Percentiles rank a stretch among this genome's conserved stretches.
These are phyloP conservation scores for Ommatoiulus sabulosus DNA, from an alignment of 2,888 invertebrate species.

Conservation along the genomic window DNA sequence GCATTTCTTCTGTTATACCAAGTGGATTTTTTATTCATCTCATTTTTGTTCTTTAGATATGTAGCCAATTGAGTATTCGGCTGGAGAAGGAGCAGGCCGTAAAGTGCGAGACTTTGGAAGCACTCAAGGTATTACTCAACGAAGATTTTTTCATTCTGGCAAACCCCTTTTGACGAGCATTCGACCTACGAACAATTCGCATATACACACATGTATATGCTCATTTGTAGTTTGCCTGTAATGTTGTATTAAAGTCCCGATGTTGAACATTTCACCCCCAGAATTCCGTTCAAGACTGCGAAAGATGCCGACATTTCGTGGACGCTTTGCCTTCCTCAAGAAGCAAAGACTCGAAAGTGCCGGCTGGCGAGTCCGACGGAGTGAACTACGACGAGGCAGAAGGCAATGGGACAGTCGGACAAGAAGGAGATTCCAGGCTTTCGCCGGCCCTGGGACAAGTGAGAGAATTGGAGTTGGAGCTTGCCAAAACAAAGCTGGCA, in stretches of 20 bases:
- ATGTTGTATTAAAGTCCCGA: too few relatives aligned
- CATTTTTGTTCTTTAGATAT: slow-evolving; percentile 66
- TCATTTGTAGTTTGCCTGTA: too few relatives aligned
- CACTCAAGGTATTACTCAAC: slow-evolving; percentile 49
- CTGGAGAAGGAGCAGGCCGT: slow-evolving; percentile 83
- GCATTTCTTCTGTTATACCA: background rate
- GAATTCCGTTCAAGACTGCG: slow-evolving; percentile 59
- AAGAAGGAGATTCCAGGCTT: slow-evolving; percentile 14
- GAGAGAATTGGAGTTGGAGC: slow-evolving; percentile 90
- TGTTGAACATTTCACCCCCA: background rate
- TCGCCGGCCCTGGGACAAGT: slow-evolving; percentile 71
- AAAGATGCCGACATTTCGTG: slow-evolving; percentile 56
- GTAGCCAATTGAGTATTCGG: slow-evolving; percentile 81
- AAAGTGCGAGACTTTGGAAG: slow-evolving; percentile 72
- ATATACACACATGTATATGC: too few relatives aligned
- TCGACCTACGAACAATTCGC: too few relatives aligned
- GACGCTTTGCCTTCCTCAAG: background rate
- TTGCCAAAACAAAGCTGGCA: slow-evolving; percentile 96
- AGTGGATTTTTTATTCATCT: slow-evolving; percentile 42
- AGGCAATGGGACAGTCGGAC: slow-evolving; percentile 55
- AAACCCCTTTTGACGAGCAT: too few relatives aligned
- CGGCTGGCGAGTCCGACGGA: background rate
- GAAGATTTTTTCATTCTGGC: too few relatives aligned
- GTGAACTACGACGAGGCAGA: slow-evolving; percentile 46
- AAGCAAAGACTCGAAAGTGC: background rate